Evolutionary conservation across 2,888 invertebrate genomes (phyloP), one percentile per base, ranked within the genome.

Genomic region (Anticlea derivata): DNA sequence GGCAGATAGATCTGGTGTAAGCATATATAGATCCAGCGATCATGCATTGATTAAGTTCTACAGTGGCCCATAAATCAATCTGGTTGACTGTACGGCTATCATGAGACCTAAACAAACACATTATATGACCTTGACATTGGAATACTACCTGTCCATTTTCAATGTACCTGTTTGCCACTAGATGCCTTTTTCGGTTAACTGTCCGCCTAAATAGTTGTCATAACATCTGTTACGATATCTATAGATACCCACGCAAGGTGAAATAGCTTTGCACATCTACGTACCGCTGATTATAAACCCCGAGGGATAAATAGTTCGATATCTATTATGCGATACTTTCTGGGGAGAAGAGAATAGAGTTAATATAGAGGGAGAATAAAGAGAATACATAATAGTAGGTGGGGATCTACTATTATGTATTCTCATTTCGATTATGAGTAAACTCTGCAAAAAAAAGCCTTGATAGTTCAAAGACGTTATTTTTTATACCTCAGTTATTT

Each of bases 391-490:
- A n/a, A n/a, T n/a, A n/a, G n/a, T n/a, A n/a, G n/a, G n/a, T n/a
- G n/a, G n/a, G n/a, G n/a, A n/a, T n/a, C n/a, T n/a, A n/a, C n/a
- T n/a, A n/a, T n/a, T n/a, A n/a, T n/a, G n/a, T n/a, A n/a, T n/a
- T n/a, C 5, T 10, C 10, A 11, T 1, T 29, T 7, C 10, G 5
- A 29, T 1, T 29, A 29, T 29, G 30, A 30, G 11, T 11, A 30
- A 30, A 11, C 12, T 2, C 13, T 13, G 10, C 13, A 30, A 30
- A 30, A 13, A 30, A 30, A 30, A 30, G 67, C 85, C 85, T 85
- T 85, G 83, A 77, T 76, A 79, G 84, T n/a, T 85, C 80, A 85
- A 80, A 80, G 82, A 69, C 80, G 64, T 66, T 58, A 55, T 61
- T 63, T 79, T 81, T 31, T 34, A 3, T 17, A 17, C 17, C 2